Base-by-base conservation (phyloP, 2,888 invertebrate genomes). In the Pachycephus smyrnensis region DNA sequence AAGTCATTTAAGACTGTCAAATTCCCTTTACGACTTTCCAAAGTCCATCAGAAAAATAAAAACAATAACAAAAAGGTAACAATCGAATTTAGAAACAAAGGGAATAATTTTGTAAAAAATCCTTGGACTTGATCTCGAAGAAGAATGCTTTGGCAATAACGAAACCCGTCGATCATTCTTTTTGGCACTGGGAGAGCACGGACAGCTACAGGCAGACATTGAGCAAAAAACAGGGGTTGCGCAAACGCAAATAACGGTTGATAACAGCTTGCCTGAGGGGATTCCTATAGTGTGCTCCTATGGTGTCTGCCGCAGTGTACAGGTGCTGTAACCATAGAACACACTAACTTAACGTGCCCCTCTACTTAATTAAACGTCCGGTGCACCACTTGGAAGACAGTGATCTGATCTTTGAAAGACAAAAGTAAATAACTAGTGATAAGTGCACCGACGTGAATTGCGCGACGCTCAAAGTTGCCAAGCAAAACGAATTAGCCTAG, bases 211-310 rank as follows among this genome's bases (percentile, higher is more conserved):
- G 68, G 71, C 73, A 78, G 68, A 80, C 76, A 76, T 75, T 76
- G 74, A 78, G 77, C 73, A 79, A 82, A 77, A 77, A 81, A 82
- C 79, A 82, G 84, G 84, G 73, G 73, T 86, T 79, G 86, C 84
- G 88, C 87, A 89, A 89, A 89, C 88, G 84, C 84, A 89, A 89
- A 90, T 89, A 91, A 90, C 89, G 89, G 88, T 91, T 90, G 88
- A 88, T 90, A 90, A 90, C 90, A 89, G 94, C 95, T 95, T 95
- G 95, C 95, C 95, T 95, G 94, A 95, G 94, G 93, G 95, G 95
- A 92, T 94, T 95, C 94, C 94, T 94, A 94, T 94, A 94, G 93
- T 94, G 94, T 93, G 94, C 94, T 89, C 87, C 90, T 89, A 90
- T 87, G 93, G 94, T 93, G 93, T 95, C 95, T 91, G 92, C 92